These are phyloP conservation scores for Spermophilus dauricus DNA, from an alignment of 2,113 vertebrate genomes.

Conservation along the genomic window DNA sequence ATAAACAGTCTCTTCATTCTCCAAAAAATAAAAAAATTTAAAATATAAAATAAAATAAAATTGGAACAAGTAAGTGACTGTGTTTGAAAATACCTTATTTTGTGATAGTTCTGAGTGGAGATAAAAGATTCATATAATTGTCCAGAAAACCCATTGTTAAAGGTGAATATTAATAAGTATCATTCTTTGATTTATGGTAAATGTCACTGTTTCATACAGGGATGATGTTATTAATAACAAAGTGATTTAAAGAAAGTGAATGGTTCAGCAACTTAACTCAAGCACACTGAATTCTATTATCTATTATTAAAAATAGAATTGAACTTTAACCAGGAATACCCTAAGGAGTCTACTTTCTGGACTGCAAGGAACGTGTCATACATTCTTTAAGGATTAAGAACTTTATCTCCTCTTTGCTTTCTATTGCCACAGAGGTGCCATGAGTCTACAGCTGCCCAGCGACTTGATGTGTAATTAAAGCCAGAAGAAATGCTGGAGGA, in stretches of 20 bases:
- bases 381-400: conserved; percentile 53
- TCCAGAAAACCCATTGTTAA: background rate
- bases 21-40: too few relatives aligned
- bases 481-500: background rate
- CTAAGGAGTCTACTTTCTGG: background rate
- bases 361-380: background rate
- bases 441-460: conserved; percentile 8
- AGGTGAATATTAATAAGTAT: background rate
- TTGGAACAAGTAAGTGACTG: background rate
- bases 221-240: too few relatives aligned
- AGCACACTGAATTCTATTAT: background rate
- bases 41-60: background rate
- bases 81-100: background rate
- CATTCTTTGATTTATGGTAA: background rate
- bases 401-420: conserved; percentile 43
- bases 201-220: background rate
- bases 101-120: background rate
- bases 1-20: conserved; percentile 3
- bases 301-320: conserved; percentile 4
- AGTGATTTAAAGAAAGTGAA: background rate
- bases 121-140: background rate
- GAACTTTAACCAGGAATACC: background rate
- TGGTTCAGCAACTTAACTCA: background rate
- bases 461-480: conserved; percentile 16
- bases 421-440: background rate